Evolutionary conservation across 2,113 vertebrate species (phyloP).

Genomic region (Syrmaticus mikado): DNA sequence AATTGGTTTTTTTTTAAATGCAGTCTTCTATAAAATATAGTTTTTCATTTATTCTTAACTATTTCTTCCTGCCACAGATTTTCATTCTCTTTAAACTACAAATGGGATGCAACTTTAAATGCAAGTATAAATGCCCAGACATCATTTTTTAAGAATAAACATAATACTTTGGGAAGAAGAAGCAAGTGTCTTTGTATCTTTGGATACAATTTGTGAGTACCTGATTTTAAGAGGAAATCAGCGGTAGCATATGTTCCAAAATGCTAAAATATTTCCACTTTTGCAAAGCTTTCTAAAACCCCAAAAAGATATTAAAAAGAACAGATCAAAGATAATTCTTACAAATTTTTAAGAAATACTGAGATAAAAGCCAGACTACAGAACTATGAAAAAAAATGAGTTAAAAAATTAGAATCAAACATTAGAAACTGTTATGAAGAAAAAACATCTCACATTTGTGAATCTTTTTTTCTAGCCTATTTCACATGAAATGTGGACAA

Average conservation of each 20-base stretch:
- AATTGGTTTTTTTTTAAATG: not conserved
- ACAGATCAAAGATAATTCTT: not conserved
- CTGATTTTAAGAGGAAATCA: not conserved
- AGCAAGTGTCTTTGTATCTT: not conserved
- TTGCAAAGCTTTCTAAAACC: not conserved
- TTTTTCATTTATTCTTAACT: not conserved
- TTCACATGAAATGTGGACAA: not conserved
- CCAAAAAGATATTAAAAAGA: too few relatives aligned
- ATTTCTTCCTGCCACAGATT: not conserved
- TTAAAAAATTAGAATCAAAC: not conserved
- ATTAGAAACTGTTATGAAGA: not conserved
- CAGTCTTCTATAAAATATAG: not conserved
- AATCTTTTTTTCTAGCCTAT: not conserved
- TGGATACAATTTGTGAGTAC: not conserved
- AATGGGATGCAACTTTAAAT: not conserved
- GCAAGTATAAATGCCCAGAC: not conserved
- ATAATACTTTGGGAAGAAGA: not conserved
- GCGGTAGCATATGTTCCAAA: not conserved
- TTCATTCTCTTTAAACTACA: not conserved
- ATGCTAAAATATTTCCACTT: not conserved
- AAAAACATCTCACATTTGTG: not conserved
- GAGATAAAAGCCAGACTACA: not conserved
- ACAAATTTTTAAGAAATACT: not conserved
- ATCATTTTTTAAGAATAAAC: not conserved
- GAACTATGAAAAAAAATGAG: not conserved